Percentiles rank a stretch among this genome's conserved stretches.
phyloP scores from a whole-genome alignment of 2,888 invertebrate species.

The Pseudococcus longispinus region DNA sequence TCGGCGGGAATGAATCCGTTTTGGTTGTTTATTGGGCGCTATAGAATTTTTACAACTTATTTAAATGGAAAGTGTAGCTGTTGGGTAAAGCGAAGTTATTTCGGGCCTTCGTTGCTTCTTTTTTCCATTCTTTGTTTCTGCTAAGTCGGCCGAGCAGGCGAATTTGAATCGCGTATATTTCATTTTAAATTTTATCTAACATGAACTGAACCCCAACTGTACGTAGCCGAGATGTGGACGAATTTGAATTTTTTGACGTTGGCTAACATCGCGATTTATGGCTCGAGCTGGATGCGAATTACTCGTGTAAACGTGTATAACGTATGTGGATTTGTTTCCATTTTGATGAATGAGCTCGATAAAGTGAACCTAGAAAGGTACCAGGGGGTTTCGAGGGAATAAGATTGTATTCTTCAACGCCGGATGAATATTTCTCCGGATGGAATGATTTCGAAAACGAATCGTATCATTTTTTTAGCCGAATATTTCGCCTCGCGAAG shows the following conservation, averaged over 20 bases:
- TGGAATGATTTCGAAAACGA: no score
- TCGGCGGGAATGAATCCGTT: constrained; percentile 43
- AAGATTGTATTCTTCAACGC: neutral
- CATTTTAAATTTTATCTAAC: constrained; percentile 8
- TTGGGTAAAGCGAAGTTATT: constrained; percentile 17
- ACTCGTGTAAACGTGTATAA: neutral
- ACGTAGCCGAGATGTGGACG: neutral
- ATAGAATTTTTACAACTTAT: constrained; percentile 47
- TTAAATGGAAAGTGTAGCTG: constrained; percentile 38
- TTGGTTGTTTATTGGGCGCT: constrained; percentile 44
- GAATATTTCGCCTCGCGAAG: no score
- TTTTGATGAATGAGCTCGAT: neutral
- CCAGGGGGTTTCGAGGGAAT: neutral
- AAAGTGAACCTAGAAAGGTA: neutral
- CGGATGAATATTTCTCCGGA: no score
- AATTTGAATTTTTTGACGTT: constrained; percentile 32
- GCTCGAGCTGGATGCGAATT: neutral
- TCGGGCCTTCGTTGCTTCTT: neutral
- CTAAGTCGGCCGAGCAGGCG: neutral
- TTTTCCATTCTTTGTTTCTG: constrained; percentile 2
- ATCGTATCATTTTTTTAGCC: no score
- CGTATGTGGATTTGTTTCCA: neutral
- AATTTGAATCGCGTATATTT: constrained; percentile 28
- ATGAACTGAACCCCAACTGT: neutral
- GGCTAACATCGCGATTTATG: constrained; percentile 9